Base-by-base conservation (phyloP, 2,113 vertebrate species). In the Rallus limicola region DNA sequence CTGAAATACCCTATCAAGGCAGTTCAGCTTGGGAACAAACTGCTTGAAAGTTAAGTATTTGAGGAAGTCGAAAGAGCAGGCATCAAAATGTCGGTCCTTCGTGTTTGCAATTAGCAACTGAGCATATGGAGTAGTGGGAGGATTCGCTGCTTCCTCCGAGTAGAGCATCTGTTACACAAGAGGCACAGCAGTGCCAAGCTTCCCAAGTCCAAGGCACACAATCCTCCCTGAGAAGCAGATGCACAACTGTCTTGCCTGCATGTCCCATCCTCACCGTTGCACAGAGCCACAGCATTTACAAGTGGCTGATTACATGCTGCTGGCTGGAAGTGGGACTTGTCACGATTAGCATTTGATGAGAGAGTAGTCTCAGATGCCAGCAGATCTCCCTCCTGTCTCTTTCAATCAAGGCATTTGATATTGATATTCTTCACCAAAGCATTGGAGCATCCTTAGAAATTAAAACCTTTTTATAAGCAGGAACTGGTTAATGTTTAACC, bases 101-200 rank as follows among this genome's bases (percentile, higher is more conserved):
- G 34, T 85, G 62, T 78, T 46, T 91, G 83, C 74, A 92, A 53
- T 70, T 92, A 81, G 46, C 72, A 90, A 60, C 21, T 1, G 12
- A 94, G 90, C 64, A 69, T 79, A 86, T 36, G 56, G 64, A 56
- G 55, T n/a, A 70, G 89, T 80, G 40, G 75, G 64, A 94, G 72
- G 50, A 64, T 31, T 78, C 7, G 2, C 31, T 68, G 68, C 62
- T 60, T 72, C 50, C 58, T 94, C 11, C 1, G 63, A 75, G 77
- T 11, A 48, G 50, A 94, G 92, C 88, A 75, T 82, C 76, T 93
- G 76, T 81, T 95, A 71, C 60, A 42, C 64, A 81, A 88, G 86
- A 71, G 46, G 14, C 2, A 3, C 76, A 78, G 52, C 72, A 72
- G 34, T 72, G 69, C 46, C 4, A 38, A 36, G 40, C 63, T 79